Evolutionary conservation across 1,140 invertebrate species (phyloP).

Genomic region (Nephotettix cincticeps): DNA sequence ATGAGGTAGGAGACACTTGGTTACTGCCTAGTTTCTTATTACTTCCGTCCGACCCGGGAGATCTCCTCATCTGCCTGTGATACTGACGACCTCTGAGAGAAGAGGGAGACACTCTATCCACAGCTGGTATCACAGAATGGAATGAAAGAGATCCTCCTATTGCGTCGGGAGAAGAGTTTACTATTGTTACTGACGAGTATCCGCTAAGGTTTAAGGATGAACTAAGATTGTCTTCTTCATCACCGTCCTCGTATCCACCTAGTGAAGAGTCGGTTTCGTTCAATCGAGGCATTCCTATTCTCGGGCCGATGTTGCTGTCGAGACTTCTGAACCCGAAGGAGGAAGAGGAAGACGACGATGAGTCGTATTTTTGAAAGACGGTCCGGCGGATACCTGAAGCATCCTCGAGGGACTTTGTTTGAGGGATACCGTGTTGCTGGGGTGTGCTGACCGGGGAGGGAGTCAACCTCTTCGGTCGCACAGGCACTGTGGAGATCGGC

Average conservation of each 20-base stretch:
- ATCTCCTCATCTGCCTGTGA: constrained; percentile 30
- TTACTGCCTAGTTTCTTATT: constrained; percentile 35
- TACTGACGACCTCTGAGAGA: constrained; percentile 18
- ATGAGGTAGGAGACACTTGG: constrained; percentile 32
- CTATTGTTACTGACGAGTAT: constrained; percentile 35
- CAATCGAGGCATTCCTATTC: constrained; percentile 51
- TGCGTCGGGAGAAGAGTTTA: constrained; percentile 37
- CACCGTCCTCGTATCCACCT: constrained; percentile 56
- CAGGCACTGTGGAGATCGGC: constrained; percentile 11
- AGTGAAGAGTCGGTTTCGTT: constrained; percentile 59
- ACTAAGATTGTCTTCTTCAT: constrained; percentile 52
- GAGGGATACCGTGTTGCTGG: constrained; percentile 50
- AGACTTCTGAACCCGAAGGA: constrained; percentile 58
- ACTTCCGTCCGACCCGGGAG: constrained; percentile 35
- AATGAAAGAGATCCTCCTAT: neutral
- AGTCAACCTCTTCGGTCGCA: constrained; percentile 35
- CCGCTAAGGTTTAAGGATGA: constrained; percentile 34
- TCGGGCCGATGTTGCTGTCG: constrained; percentile 46
- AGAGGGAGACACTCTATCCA: constrained; percentile 16
- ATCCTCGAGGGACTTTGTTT: constrained; percentile 58
- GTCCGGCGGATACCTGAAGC: constrained; percentile 50
- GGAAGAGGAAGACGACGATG: constrained; percentile 57
- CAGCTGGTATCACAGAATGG: constrained; percentile 10
- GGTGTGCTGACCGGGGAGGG: constrained; percentile 38
- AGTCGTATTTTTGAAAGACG: constrained; percentile 56